A percentile compares a stretch with the other conserved stretches of the same genome.
Evolutionary conservation across 2,888 invertebrate species (phyloP).

Genomic region (Acanthosepion lycidas): DNA sequence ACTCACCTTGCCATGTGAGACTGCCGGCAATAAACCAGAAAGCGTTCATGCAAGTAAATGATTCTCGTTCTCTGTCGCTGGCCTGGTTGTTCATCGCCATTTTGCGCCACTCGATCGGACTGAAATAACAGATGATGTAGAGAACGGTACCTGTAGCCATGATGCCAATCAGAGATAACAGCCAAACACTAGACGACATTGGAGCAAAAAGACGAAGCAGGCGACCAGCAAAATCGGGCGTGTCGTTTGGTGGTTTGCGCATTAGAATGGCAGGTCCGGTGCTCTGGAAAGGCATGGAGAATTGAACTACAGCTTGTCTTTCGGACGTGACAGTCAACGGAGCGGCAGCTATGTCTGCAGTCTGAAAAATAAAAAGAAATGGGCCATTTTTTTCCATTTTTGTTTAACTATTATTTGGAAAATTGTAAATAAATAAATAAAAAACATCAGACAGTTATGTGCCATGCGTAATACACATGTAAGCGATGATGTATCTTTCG

Average conservation of each 20-base stretch:
- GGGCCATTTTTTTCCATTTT: too few species aligned
- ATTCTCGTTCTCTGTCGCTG: conserved; percentile 64
- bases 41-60: conserved; percentile 67
- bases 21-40: conserved; percentile 67
- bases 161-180: conserved; percentile 61
- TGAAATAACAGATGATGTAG: conserved; percentile 65
- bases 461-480: too few species aligned
- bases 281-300: conserved; percentile 62
- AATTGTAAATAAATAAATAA: too few species aligned
- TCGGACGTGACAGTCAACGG: conserved; percentile 60
- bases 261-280: conserved; percentile 61
- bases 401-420: too few species aligned
- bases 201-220: conserved; percentile 60
- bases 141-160: conserved; percentile 62
- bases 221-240: conserved; percentile 57
- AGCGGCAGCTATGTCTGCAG: conserved; percentile 61
- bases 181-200: conserved; percentile 63
- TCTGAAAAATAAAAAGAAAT: conserved; percentile 52
- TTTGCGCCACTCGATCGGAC: conserved; percentile 68
- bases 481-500: too few species aligned
- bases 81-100: conserved; percentile 65
- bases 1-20: conserved; percentile 64
- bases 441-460: too few species aligned
- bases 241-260: conserved; percentile 54
- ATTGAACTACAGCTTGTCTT: conserved; percentile 57